Evolutionary conservation across 2,797 vertebrate species (phyloP).

Genomic region (Gallinago stenura): DNA sequence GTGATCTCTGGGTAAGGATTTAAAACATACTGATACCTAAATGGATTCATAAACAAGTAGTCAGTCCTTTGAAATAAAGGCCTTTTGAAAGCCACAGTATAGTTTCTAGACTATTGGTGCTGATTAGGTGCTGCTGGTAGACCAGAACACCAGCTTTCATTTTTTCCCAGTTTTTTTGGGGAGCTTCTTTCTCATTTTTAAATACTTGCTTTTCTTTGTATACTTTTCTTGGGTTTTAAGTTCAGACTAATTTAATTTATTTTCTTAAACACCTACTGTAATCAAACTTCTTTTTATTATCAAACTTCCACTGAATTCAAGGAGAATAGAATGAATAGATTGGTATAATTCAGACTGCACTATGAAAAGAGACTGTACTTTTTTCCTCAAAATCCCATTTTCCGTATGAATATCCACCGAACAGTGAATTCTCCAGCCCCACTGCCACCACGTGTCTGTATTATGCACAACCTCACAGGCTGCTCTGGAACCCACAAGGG

Average conservation of each 20-base stretch:
- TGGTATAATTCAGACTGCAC: neutral
- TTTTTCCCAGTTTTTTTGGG: accelerated
- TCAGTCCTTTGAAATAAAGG: neutral
- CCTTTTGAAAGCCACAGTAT: neutral
- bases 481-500: neutral
- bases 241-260: neutral
- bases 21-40: conserved; percentile 13
- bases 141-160: neutral
- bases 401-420: neutral
- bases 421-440: neutral
- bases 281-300: neutral
- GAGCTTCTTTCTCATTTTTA: neutral
- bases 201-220: neutral
- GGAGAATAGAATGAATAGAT: neutral
- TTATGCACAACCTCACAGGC: neutral
- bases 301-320: neutral
- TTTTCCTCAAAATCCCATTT: neutral
- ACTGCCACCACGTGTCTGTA: neutral
- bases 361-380: neutral
- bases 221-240: neutral
- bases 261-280: neutral
- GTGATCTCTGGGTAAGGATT: conserved; percentile 15
- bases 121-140: neutral
- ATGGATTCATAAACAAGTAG: neutral
- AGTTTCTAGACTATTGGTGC: neutral